phyloP scores from a whole-genome alignment of 2,113 vertebrate species.

The Martes martes region DNA sequence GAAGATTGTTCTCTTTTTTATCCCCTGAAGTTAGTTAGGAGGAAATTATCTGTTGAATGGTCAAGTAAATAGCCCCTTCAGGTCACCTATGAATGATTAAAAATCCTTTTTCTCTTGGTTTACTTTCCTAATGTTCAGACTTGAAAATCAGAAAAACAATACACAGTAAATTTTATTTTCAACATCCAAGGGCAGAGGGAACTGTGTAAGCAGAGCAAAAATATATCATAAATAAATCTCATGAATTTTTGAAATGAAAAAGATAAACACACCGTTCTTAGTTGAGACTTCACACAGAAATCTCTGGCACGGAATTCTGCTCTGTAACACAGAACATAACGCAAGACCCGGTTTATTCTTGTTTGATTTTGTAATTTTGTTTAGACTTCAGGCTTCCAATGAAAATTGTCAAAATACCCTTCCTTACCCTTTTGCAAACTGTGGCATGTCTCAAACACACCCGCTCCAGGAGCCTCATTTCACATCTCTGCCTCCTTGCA shows the following conservation, averaged over 20 bases:
- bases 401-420: not conserved
- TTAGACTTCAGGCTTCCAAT: not conserved
- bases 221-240: not conserved
- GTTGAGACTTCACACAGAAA: not conserved
- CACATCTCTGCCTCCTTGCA: not conserved
- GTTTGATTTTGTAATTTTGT: constrained; percentile 6
- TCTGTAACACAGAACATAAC: not conserved
- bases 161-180: not conserved
- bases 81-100: not conserved
- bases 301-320: not conserved
- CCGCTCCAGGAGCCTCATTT: not conserved
- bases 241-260: not conserved
- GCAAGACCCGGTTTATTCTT: not conserved
- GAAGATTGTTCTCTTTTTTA: not conserved
- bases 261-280: not conserved
- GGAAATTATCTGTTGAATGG: not conserved
- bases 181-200: not conserved
- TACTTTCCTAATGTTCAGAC: not conserved
- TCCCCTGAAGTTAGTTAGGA: not conserved
- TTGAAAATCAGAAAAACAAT: not conserved
- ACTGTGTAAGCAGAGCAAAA: constrained; percentile 1
- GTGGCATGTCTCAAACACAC: not conserved
- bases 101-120: not conserved
- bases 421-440: not conserved
- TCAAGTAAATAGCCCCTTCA: not conserved